A percentile compares a stretch with the other conserved stretches of the same genome.
phyloP scores from a whole-genome alignment of 2,797 vertebrate genomes.

The Onychomys torridus region DNA sequence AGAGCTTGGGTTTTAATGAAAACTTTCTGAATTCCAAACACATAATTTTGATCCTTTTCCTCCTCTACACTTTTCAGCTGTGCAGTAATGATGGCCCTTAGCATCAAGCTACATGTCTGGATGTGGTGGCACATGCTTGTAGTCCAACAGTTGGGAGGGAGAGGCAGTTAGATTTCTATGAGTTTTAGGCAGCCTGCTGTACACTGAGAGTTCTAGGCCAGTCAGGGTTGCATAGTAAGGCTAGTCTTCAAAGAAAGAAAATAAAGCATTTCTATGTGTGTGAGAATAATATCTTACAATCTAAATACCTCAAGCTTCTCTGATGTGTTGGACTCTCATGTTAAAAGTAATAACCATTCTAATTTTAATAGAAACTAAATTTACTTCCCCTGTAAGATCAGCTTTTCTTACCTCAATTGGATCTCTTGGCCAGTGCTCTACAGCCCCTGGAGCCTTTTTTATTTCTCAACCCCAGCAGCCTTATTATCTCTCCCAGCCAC shows the following conservation, averaged over 20 bases:
- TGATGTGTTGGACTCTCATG: neutral
- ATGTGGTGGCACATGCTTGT: neutral
- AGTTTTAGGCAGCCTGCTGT: neutral
- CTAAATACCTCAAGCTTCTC: neutral
- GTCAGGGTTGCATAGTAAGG: neutral
- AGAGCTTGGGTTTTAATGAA: neutral
- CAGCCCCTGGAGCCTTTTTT: neutral
- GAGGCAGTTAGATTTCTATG: neutral
- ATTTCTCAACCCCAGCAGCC: neutral
- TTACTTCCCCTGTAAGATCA: neutral
- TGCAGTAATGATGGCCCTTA: neutral
- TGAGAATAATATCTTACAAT: neutral
- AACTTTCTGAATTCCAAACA: neutral
- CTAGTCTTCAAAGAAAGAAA: neutral
- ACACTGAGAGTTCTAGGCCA: neutral
- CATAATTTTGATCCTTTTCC: rapidly evolving
- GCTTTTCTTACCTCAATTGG: neutral
- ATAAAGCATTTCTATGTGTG: neutral
- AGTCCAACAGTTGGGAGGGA: neutral
- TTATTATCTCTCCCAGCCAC: neutral
- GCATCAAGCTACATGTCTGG: neutral
- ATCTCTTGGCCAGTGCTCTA: neutral
- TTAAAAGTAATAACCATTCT: neutral
- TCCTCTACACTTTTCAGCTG: neutral
- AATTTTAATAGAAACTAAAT: neutral